These are phyloP conservation scores for Eupithecia subumbrata DNA, from an alignment of 2,888 invertebrate genomes.

Conservation along the genomic window DNA sequence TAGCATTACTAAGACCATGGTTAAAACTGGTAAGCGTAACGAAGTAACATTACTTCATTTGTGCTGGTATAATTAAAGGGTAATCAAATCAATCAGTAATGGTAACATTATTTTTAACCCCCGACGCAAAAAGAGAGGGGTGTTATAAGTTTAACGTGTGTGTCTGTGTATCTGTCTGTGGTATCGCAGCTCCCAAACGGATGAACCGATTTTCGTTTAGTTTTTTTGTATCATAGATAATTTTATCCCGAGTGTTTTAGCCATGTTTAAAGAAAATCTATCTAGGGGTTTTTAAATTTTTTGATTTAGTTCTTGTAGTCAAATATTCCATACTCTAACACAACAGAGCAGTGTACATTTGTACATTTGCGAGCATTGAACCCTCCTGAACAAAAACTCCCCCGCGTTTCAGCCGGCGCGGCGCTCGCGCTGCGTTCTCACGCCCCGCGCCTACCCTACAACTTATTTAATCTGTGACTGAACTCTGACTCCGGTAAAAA, in stretches of 20 bases:
- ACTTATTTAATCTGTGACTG: slow-evolving; percentile 29
- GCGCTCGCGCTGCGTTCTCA: slow-evolving; percentile 67
- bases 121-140: no score
- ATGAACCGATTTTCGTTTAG: no score
- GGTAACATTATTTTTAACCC: not conserved
- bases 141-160: no score
- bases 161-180: no score
- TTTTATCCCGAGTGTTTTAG: no score
- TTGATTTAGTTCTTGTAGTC: no score
- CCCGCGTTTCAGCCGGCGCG: slow-evolving; percentile 70
- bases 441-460: slow-evolving; percentile 51
- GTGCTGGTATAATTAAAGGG: not conserved
- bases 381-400: slow-evolving; percentile 79
- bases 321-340: not conserved
- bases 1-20: not conserved
- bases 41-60: not conserved
- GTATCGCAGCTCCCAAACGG: no score
- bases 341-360: slow-evolving; percentile 1
- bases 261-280: no score
- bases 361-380: slow-evolving; percentile 64
- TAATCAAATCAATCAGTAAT: not conserved
- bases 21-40: not conserved
- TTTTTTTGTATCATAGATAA: no score
- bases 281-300: no score
- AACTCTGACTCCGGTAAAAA: slow-evolving; percentile 74